Conservation (phyloP, 2,888 invertebrate species). For the Morpho helenor region DNA sequence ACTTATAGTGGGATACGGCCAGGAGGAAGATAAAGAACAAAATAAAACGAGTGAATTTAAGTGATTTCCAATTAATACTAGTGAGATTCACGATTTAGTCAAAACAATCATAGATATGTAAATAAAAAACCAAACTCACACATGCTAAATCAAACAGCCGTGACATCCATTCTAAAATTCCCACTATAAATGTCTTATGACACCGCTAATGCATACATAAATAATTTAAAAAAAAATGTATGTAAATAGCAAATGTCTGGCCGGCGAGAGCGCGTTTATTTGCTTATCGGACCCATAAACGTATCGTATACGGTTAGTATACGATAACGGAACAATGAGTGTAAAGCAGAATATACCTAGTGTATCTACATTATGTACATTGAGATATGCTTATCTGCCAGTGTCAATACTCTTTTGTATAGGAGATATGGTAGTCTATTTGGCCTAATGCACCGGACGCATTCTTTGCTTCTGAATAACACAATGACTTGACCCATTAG, state of each 20-base stretch:
- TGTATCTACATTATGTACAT: slow-evolving; percentile 51
- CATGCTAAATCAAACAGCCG: slow-evolving; percentile 4
- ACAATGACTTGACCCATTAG: slow-evolving; percentile 67
- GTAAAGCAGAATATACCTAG: slow-evolving; percentile 54
- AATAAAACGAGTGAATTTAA: too few relatives aligned
- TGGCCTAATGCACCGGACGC: slow-evolving; percentile 67
- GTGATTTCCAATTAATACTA: background rate
- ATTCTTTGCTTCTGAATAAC: slow-evolving; percentile 66
- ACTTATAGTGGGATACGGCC: too few relatives aligned
- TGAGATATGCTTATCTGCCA: slow-evolving; percentile 70
- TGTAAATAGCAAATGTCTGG: slow-evolving; percentile 24
- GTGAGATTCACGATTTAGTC: background rate
- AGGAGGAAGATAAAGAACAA: too few relatives aligned
- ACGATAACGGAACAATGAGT: slow-evolving; percentile 74
- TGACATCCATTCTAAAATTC: slow-evolving; percentile 3
- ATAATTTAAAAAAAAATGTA: slow-evolving; percentile 23
- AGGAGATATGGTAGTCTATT: slow-evolving; percentile 71
- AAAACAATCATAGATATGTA: background rate
- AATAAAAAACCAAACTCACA: slow-evolving; percentile 2
- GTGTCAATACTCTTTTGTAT: slow-evolving; percentile 77
- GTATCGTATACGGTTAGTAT: slow-evolving; percentile 46
- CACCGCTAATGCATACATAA: slow-evolving; percentile 20
- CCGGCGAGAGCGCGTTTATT: slow-evolving; percentile 47
- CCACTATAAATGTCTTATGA: slow-evolving; percentile 17
- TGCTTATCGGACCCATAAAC: slow-evolving; percentile 71